A percentile compares a stretch with the other conserved stretches of the same genome.
These are phyloP conservation scores for Megalurothrips usitatus DNA, from an alignment of 2,888 invertebrate species.

Conservation along the genomic window DNA sequence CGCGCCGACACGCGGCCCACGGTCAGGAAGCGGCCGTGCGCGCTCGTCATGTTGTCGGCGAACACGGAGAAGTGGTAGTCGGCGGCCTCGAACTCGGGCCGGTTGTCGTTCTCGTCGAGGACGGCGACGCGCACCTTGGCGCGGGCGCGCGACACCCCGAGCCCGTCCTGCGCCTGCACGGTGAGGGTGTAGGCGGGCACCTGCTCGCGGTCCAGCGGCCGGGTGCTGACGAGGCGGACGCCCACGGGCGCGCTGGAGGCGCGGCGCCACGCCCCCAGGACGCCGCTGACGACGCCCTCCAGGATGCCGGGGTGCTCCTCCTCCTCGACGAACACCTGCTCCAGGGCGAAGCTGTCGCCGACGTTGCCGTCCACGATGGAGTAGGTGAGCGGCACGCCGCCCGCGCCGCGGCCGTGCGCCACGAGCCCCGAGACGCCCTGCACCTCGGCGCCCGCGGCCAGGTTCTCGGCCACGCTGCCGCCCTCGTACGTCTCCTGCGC, in stretches of 20 bases:
- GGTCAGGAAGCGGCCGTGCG: slow-evolving; percentile 60
- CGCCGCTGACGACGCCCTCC: slow-evolving; percentile 8
- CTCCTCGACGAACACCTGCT: slow-evolving; percentile 54
- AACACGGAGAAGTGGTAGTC: slow-evolving; percentile 65
- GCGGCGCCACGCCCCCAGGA: slow-evolving; percentile 20
- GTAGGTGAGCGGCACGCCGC: slow-evolving; percentile 70
- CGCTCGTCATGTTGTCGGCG: slow-evolving; percentile 50
- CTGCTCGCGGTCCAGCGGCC: slow-evolving; percentile 73
- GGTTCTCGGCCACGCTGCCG: slow-evolving; percentile 68
- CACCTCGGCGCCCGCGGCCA: slow-evolving; percentile 65
- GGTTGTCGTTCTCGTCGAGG: slow-evolving; percentile 87
- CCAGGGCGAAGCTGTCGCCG: slow-evolving; percentile 67
- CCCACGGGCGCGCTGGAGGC: slow-evolving; percentile 48
- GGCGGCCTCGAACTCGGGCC: slow-evolving; percentile 73
- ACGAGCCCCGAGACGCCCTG: slow-evolving; percentile 66
- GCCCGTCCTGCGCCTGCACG: slow-evolving; percentile 73
- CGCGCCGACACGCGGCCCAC: slow-evolving; percentile 81
- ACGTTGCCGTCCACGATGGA: slow-evolving; percentile 74
- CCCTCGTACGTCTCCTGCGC: slow-evolving; percentile 60
- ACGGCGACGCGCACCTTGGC: slow-evolving; percentile 73
- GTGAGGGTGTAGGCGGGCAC: slow-evolving; percentile 67
- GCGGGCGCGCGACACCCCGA: slow-evolving; percentile 73
- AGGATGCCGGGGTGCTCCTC: slow-evolving; percentile 38
- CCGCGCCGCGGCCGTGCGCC: slow-evolving; percentile 53
- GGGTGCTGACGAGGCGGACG: slow-evolving; percentile 69